Conservation (phyloP, 2,888 invertebrate species). For the Diaprepes abbreviatus region DNA sequence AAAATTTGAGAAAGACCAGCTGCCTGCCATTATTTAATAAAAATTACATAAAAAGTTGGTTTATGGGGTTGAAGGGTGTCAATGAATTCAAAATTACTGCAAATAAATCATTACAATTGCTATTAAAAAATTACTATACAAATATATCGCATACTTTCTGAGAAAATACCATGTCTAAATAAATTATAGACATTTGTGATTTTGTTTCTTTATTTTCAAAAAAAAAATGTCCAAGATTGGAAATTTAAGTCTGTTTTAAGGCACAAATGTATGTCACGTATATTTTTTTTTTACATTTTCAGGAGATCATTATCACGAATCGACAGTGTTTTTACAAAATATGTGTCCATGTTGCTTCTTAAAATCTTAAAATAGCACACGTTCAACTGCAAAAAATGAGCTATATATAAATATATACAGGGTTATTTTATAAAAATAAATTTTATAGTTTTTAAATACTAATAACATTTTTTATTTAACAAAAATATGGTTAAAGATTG, state of each 20-base stretch:
- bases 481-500: constrained; percentile 13
- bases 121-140: no score
- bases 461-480: constrained; percentile 29
- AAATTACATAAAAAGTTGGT: no score
- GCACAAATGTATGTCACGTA: constrained; percentile 3
- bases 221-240: constrained; percentile 7
- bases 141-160: no score
- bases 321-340: background rate
- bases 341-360: background rate
- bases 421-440: constrained; percentile 43
- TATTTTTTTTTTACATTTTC: background rate
- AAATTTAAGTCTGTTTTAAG: background rate
- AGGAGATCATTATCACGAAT: constrained; percentile 2
- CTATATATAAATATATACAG: constrained; percentile 26
- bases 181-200: no score
- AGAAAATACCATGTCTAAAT: no score
- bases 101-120: no score
- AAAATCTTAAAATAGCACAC: background rate
- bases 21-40: no score
- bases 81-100: no score
- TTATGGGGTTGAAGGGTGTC: no score
- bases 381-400: constrained; percentile 24
- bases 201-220: no score
- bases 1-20: no score
- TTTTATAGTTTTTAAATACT: constrained; percentile 31